Base-by-base conservation (phyloP, 2,113 vertebrate genomes). In the Perca fluviatilis region DNA sequence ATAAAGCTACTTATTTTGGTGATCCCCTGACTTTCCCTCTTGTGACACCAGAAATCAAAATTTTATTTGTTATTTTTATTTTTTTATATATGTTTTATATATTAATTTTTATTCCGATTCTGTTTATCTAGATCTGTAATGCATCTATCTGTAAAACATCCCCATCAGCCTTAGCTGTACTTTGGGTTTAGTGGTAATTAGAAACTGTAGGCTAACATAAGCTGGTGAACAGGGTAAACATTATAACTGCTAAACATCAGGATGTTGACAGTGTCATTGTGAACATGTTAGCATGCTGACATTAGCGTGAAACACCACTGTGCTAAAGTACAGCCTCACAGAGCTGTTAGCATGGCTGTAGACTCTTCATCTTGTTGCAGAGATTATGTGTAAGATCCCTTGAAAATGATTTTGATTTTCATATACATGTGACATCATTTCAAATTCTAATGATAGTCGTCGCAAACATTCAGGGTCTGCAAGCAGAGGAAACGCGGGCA, bases 401-500 rank as follows among this genome's bases (percentile, higher is more conserved):
- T 19, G 13, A 57, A 4, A 25, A 10, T 36, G 47, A 15, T 18
- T 25, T 30, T 16, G 5, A 57, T 36, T 75, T 21, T 25, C 19
- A 27, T 40, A 19, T 57, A 16, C n/a, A 30, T n/a, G 14, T 77
- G 61, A n/a, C 40, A 47, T 53, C 4, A 33, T 64, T 33, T 57
- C 13, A 68, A 16, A 69, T 33, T 50, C 4, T 56, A 30, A 19
- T 62, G 46, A 78, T 43, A 47, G 33, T 27, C 4, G 2, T 77
- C 18, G 25, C 9, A 63, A 46, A 73, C 74, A 40, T 40, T 69
- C 16, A 65, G 40, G 79, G 62, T 73, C 15, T 62, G 57, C 19
- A 51, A 30, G 9, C 61, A 58, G 47, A 77, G 76, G 73, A 83
- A 76, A 75, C 62, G 50, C 14, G 6, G 4, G 3, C 11, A 53